Evolutionary conservation across 2,888 invertebrate species (phyloP).

Genomic region (Caenorhabditis wallacei): DNA sequence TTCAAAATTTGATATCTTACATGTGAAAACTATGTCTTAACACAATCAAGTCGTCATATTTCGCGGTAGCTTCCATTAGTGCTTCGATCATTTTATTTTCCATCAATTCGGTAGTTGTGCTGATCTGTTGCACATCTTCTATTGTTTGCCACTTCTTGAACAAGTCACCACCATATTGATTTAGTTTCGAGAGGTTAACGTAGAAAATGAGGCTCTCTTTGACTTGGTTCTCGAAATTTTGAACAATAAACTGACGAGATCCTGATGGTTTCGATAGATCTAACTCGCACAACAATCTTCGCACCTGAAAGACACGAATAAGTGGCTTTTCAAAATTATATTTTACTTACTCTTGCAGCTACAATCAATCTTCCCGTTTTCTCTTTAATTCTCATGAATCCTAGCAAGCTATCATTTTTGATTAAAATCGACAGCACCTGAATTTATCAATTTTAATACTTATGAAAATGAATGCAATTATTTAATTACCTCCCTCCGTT

Average conservation of each 20-base stretch:
- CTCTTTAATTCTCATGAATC: slow-evolving; percentile 49
- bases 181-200: slow-evolving; percentile 46
- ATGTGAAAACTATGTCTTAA: slow-evolving; percentile 42
- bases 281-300: slow-evolving; percentile 53
- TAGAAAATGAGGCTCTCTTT: slow-evolving; percentile 45
- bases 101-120: slow-evolving; percentile 44
- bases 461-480: not conserved
- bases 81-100: slow-evolving; percentile 45
- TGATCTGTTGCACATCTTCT: slow-evolving; percentile 28
- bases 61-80: slow-evolving; percentile 58
- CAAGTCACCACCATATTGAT: slow-evolving; percentile 52
- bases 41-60: slow-evolving; percentile 56
- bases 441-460: not conserved
- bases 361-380: slow-evolving; percentile 55
- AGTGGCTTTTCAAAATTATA: too few relatives aligned
- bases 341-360: slow-evolving; percentile 32
- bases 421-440: slow-evolving; percentile 45
- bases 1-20: not conserved
- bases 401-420: slow-evolving; percentile 50
- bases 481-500: slow-evolving; percentile 45
- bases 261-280: slow-evolving; percentile 56
- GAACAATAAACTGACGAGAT: slow-evolving; percentile 61
- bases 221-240: slow-evolving; percentile 58
- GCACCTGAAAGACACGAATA: slow-evolving; percentile 24
- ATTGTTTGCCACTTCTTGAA: slow-evolving; percentile 63